Evolutionary conservation across 30 jellyfish, hydroid and myxozoan species (phyloP), one percentile per base, ranked within the genome.

Genomic region (Aurelia coerulea): DNA sequence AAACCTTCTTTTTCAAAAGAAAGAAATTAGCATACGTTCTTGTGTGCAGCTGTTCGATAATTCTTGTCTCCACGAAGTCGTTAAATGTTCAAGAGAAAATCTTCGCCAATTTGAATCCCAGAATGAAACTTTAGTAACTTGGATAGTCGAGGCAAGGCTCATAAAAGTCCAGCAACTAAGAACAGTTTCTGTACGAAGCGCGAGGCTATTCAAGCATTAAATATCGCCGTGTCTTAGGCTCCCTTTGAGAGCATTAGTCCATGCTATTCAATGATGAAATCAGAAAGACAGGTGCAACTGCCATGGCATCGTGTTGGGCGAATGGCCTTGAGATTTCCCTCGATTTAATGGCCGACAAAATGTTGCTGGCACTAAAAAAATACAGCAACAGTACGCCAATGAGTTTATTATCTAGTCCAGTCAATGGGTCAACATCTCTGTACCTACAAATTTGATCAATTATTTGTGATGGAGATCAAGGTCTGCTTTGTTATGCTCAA

Each of bases 1-100:
- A 79, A 88, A 88, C 89, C 96, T 79, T 88, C 80, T 87, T 70
- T 75, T 88, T 88, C 86, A 88, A 88, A 88, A 71, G 91, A 72
- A 78, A 68, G 86, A 79, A 88, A 88, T 88, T 88, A 78, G 96
- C 96, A 88, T 88, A 88, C 96, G 91, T 42, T 67, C 90, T 73
- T 62, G 87, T 17, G 63, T 53, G 96, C 96, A 88, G 96, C 96
- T 88, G 96, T 88, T 88, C 70, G 62, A 34, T 53, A 60, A 60
- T 78, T 74, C 96, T 88, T 74, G 80, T 73, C 88, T 88, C 86
- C 96, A 79, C 86, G 79, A 56, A 78, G 87, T 76, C 85, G 91
- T 74, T 88, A 78, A 79, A 75, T 68, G 86, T 81, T 85, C 75
- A 65, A 62, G 85, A 88, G 96, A 65, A 78, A 54, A 88, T 78